phyloP scores from a whole-genome alignment of 2,888 invertebrate species.

The Aleiodes alternator region DNA sequence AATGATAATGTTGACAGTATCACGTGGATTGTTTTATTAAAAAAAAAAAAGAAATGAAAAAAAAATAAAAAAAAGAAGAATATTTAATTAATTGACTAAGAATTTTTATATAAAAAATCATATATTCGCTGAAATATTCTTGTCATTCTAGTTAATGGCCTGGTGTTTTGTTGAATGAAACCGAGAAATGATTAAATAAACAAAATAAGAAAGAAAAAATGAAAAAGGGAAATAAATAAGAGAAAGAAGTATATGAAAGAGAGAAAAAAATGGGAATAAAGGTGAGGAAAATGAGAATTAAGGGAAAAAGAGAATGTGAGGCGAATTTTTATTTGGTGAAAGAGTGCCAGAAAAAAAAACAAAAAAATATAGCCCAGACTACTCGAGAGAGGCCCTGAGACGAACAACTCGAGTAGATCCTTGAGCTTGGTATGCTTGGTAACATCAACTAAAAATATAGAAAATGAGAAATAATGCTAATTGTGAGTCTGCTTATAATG shows the following conservation, averaged over 20 bases:
- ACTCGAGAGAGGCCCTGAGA: not conserved
- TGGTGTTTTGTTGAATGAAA: not conserved
- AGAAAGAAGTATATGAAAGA: too few relatives aligned
- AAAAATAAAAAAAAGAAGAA: slow-evolving; percentile 6
- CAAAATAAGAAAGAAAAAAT: not conserved
- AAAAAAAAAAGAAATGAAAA: not conserved
- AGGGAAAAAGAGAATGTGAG: not conserved
- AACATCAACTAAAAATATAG: slow-evolving; percentile 20
- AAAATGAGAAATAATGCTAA: slow-evolving; percentile 5
- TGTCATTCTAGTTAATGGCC: slow-evolving; percentile 10
- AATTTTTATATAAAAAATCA: slow-evolving; percentile 22
- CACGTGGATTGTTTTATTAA: slow-evolving; percentile 13
- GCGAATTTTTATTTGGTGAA: not conserved
- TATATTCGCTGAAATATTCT: slow-evolving; percentile 2
- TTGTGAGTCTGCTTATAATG: slow-evolving; percentile 16
- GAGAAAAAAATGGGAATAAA: too few relatives aligned
- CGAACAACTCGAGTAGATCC: slow-evolving; percentile 11
- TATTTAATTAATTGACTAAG: slow-evolving; percentile 16
- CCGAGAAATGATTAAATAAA: not conserved
- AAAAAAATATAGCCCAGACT: not conserved
- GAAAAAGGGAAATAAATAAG: too few relatives aligned
- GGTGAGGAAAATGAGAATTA: not conserved
- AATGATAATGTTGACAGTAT: slow-evolving; percentile 6
- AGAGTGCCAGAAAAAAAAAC: not conserved
- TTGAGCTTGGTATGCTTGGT: slow-evolving; percentile 9